These are phyloP conservation scores for Premnoplex brunnescens DNA, from an alignment of 2,797 vertebrate genomes.

Conservation along the genomic window DNA sequence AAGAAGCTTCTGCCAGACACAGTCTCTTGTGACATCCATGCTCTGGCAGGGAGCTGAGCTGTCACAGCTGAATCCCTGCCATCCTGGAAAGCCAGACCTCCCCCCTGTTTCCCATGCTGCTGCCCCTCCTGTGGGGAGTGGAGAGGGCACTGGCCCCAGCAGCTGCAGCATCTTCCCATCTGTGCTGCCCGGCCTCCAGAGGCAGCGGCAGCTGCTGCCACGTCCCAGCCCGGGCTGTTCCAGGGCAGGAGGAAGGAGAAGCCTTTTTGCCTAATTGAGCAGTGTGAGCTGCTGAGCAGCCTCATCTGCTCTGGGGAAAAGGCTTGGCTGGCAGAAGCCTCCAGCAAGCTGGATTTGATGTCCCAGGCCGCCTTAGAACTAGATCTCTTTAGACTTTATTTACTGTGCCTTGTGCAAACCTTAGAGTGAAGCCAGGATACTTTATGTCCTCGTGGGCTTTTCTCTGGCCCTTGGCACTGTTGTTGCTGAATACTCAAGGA, in stretches of 20 bases:
- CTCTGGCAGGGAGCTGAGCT: background rate
- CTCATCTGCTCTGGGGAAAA: background rate
- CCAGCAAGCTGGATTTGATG: background rate
- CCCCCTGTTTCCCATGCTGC: background rate
- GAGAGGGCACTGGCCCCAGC: background rate
- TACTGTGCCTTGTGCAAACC: background rate
- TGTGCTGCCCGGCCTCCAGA: background rate
- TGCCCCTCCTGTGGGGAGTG: accelerated
- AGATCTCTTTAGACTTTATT: background rate
- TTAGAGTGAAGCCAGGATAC: background rate
- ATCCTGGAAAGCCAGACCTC: background rate
- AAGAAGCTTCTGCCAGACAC: background rate
- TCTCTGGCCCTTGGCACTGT: background rate
- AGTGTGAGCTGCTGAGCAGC: background rate
- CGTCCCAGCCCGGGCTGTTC: background rate
- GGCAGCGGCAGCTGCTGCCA: background rate
- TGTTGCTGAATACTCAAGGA: background rate
- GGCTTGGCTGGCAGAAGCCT: background rate
- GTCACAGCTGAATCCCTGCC: background rate
- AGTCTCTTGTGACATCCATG: background rate
- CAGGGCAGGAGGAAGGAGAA: background rate
- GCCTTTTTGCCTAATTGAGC: background rate
- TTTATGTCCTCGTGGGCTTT: background rate
- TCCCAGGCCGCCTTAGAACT: background rate
- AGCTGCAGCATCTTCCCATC: background rate